Base-by-base conservation (phyloP, 53 echinoderm and acorn worm genomes). In the Stichopus horrens region DNA sequence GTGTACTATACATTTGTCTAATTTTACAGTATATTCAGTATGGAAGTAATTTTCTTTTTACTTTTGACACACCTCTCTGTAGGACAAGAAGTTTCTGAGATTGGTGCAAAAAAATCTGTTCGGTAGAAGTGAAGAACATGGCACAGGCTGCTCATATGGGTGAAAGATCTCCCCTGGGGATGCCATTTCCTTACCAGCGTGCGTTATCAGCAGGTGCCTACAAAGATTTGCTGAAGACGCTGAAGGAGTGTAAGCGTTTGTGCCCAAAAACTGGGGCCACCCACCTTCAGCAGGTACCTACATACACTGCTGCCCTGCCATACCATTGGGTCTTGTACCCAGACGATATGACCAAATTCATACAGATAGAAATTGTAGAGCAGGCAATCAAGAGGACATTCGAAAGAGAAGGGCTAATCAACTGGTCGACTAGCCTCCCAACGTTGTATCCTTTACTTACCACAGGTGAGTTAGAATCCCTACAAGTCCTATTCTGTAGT, bases 341-440 rank as follows among this genome's bases (percentile, higher is more conserved):
- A 0, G 55, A 88, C 1, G 96, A 94, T 77, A 83, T 95, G n/a
- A 68, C 74, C 53, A 71, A 88, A 88, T 93, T 92, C 60, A 86
- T 96, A 37, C 83, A 86, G 73, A 93, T 79, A 55, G 93, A 93
- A 77, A 88, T 95, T 21, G 89, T 92, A 59, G 97, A 97, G 54
- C 65, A 55, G 10, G 88, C 60, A 73, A 88, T 92, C 74, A 63
- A 8, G 13, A 76, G 92, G 8, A 58, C 83, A 18, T 74, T 97
- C 51, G 92, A 92, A 58, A 65, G 79, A 0, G 77, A 90, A 7
- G 74, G 86, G 7, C 77, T 95, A 53, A 86, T 97, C 52, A 97
- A 94, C 89, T 92, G 94, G 95, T 92, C 85, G 21, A 88, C 90
- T 0, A 58, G 88, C 0, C 83, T 91, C 51, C 79, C 75, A 55